Base-by-base conservation (phyloP, 2,113 vertebrate species). In the Craseonycteris thonglongyai region DNA sequence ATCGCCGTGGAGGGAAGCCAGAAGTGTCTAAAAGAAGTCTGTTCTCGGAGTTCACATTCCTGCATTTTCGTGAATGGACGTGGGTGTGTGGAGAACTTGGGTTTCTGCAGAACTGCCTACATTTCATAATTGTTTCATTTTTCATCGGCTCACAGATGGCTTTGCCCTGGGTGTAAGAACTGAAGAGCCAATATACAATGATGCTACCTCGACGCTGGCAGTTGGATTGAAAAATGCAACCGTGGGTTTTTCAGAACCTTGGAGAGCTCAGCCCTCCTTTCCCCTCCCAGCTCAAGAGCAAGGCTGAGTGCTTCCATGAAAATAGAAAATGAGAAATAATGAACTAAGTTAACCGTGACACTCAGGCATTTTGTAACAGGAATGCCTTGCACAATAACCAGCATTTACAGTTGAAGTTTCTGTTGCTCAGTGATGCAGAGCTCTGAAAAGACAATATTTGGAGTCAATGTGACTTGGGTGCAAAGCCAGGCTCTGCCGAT, bases 171-270 rank as follows among this genome's bases (percentile, higher is more conserved):
- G 71, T 88, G 93, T 96, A 96, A 96, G 97, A 93, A 96, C 74
- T 84, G 56, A 96, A 96, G 63, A 93, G 75, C 81, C 89, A 90
- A 95, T 96, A 83, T 92, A 91, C 97, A 97, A 94, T 79, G 69
- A 81, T 51, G 58, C 42, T 94, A 82, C 68, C 97, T 97, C 74
- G 81, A 81, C 90, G 96, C 90, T 61, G 93, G 45, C 80, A 95
- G 86, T 63, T 69, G 78, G 0, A 6, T 88, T 88, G 90, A 0
- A 0, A 91, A 95, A 49, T 69, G 91, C 71, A 45, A 93, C 71
- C 15, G 5, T 66, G 69, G 30, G 3, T 49, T 83, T 69, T 98
- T 98, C 98, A 98, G 98, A 5, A 98, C 98, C 98, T 96, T 96
- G 98, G 98, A 98, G 97, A 98, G 98, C 90, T 51, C 87, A 96